Evolutionary conservation across 2,888 invertebrate genomes (phyloP).

Genomic region (Phragmatobia fuliginosa): DNA sequence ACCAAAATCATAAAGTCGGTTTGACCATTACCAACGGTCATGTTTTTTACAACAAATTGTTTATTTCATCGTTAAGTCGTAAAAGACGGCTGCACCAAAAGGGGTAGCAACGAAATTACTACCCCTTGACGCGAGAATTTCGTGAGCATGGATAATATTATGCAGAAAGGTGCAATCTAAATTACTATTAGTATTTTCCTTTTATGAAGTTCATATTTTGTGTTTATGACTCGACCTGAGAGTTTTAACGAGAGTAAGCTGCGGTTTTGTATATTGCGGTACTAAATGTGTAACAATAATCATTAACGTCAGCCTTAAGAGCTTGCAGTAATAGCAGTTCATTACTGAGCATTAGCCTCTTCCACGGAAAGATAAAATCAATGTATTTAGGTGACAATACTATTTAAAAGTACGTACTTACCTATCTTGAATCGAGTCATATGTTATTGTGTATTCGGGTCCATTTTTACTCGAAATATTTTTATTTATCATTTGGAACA

Average conservation of each 20-base stretch:
- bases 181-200: constrained; percentile 5
- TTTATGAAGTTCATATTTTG: constrained; percentile 18
- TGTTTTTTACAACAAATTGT: constrained; percentile 65
- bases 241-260: constrained; percentile 19
- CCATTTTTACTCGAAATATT: background rate
- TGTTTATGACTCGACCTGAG: constrained; percentile 22
- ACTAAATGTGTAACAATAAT: constrained; percentile 20
- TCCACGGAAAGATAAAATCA: constrained; percentile 6
- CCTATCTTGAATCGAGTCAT: background rate
- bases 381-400: background rate
- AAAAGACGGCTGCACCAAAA: constrained; percentile 60
- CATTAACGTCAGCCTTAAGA: constrained; percentile 17
- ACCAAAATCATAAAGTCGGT: constrained; percentile 54
- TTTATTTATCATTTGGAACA: background rate
- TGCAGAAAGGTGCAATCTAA: constrained; percentile 39
- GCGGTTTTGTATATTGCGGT: constrained; percentile 21
- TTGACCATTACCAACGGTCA: constrained; percentile 77
- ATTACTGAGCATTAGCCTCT: constrained; percentile 12
- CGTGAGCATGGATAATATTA: constrained; percentile 30
- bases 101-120: constrained; percentile 59
- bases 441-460: background rate
- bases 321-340: constrained; percentile 3
- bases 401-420: background rate
- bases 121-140: constrained; percentile 36
- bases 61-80: constrained; percentile 67